A percentile compares a stretch with the other conserved stretches of the same genome.
Conservation (phyloP, 2,888 invertebrate species). For the Helleia helle region DNA sequence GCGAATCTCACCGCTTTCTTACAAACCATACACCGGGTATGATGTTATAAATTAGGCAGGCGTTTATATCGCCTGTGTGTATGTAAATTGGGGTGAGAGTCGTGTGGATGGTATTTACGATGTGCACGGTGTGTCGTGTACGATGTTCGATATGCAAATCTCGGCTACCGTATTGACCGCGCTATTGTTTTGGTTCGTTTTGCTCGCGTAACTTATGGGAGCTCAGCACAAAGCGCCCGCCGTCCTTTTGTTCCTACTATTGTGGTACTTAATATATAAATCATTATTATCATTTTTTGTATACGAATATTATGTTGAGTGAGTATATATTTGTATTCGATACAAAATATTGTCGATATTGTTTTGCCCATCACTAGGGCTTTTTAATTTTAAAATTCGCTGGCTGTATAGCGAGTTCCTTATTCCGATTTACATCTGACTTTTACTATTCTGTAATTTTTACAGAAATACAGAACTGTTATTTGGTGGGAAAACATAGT, state of each 20-base stretch:
- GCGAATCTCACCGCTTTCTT: slow-evolving; percentile 17
- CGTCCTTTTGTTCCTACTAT: slow-evolving; percentile 2
- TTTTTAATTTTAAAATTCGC: too few species aligned
- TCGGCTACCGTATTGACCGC: slow-evolving; percentile 54
- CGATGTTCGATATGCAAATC: slow-evolving; percentile 63
- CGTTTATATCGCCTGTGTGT: slow-evolving; percentile 1
- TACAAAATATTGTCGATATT: too few species aligned
- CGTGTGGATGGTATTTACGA: slow-evolving; percentile 13
- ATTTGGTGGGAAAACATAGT: too few species aligned
- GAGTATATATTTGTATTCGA: too few species aligned
- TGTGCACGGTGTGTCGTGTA: too few species aligned
- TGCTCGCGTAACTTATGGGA: slow-evolving; percentile 46
- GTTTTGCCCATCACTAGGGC: too few species aligned
- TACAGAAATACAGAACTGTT: too few species aligned
- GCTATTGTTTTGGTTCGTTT: slow-evolving; percentile 42
- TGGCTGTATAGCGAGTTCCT: too few species aligned
- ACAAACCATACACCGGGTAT: too few species aligned
- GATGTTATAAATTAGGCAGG: neutral
- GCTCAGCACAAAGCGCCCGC: slow-evolving; percentile 6
- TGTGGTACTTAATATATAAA: slow-evolving; percentile 10
- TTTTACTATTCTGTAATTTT: too few species aligned
- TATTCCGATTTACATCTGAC: too few species aligned
- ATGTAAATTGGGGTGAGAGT: slow-evolving; percentile 8
- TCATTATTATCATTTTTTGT: slow-evolving; percentile 10
- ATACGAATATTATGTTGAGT: neutral